Evolutionary conservation across 2,113 vertebrate species (phyloP).

Genomic region (Brachionichthys hirsutus): DNA sequence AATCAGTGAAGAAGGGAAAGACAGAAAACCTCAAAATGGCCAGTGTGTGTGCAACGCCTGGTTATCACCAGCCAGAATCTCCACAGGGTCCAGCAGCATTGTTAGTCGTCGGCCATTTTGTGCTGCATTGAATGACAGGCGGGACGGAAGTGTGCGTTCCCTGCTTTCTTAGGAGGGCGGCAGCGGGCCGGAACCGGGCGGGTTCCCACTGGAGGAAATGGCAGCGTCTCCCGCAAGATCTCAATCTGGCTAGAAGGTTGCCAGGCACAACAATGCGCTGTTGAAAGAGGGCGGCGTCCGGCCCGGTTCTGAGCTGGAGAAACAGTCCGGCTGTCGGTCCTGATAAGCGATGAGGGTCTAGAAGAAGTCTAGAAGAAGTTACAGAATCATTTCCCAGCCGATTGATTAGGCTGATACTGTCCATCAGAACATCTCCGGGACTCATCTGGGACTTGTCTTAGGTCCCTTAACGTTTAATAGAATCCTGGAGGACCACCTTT

Average conservation of each 20-base stretch:
- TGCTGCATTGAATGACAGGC: slow-evolving; percentile 52
- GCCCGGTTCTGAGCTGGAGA: slow-evolving; percentile 71
- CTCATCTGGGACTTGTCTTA: too few species aligned
- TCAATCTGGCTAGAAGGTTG: slow-evolving; percentile 77
- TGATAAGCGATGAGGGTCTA: slow-evolving; percentile 78
- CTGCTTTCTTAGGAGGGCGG: slow-evolving; percentile 39
- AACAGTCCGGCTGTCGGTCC: slow-evolving; percentile 74
- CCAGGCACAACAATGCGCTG: slow-evolving; percentile 84
- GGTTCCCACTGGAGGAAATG: slow-evolving; percentile 75
- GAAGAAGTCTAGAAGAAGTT: too few species aligned
- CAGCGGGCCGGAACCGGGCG: slow-evolving; percentile 12
- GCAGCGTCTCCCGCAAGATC: slow-evolving; percentile 82
- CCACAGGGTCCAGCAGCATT: slow-evolving; percentile 49
- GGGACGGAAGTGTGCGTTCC: slow-evolving; percentile 43
- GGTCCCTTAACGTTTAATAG: too few species aligned
- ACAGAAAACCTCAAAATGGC: too few species aligned
- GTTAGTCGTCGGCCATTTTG: slow-evolving; percentile 44
- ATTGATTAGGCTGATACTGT: too few species aligned
- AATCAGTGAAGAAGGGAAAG: too few species aligned
- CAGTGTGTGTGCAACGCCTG: too few species aligned
- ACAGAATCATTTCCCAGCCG: too few species aligned
- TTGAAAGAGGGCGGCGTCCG: slow-evolving; percentile 76
- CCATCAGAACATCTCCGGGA: too few species aligned
- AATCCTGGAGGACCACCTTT: too few species aligned
- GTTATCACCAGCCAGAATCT: slow-evolving; percentile 49